Evolutionary conservation across 2,113 vertebrate species (phyloP), one percentile per base, ranked within the genome.

Genomic region (Glaucidium brasilianum): DNA sequence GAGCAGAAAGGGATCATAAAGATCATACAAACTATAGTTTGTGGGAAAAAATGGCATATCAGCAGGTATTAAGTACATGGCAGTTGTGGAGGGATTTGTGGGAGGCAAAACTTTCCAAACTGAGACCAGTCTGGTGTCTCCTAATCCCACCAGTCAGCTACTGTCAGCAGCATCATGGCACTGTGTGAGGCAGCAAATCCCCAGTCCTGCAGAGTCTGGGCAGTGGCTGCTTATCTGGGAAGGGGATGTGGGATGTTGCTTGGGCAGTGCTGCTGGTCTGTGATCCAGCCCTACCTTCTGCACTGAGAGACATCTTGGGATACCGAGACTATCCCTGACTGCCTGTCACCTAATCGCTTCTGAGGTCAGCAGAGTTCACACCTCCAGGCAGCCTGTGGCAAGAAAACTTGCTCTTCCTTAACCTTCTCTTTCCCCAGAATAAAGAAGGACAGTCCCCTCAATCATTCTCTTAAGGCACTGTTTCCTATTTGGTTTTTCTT

Each of bases 231-330:
- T 74, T 21, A 6, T 56, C 41, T 32, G 35, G 11, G 25, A 79
- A 79, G 13, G 21, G 21, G 11, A 91, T 1, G 1, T 5, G 21
- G 26, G 12, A 37, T 1, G 1, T 9, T 30, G 2, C n/a, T 71
- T 29, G 39, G 27, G 26, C 30, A 91, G 22, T 0, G 3, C 26
- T 86, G 30, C 47, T 68, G 68, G 17, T 8, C 56, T 37, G 17
- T 20, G 41, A 63, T 45, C 29, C 62, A 69, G 25, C n/a, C 32
- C 32, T 55, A 10, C 23, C 41, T 83, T 60, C 35, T 50, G 20
- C 32, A 14, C 9, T 2, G 7, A 67, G 10, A 41, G 32, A 16
- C 11, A 59, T 22, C 23, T 41, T 0, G 2, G 32, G 35, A 73
- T 30, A 17, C 13, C 8, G 17, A 30, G 45, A 45, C 7, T 13